Evolutionary conservation across 2,113 vertebrate genomes (phyloP), one percentile per base, ranked within the genome.

Genomic region (Sinocyclocheilus anshuiensis): DNA sequence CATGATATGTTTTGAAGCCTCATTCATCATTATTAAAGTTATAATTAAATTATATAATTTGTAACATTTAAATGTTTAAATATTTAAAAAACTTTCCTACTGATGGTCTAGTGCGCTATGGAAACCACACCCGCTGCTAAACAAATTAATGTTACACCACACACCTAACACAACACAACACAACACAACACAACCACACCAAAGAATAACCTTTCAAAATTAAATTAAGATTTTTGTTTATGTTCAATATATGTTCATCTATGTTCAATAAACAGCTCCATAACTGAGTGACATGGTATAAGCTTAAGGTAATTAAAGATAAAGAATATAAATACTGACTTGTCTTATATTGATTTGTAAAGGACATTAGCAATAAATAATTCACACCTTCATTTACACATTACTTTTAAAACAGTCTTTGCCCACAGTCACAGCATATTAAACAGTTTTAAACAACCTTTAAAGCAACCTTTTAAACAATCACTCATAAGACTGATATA

Each of bases 131-230:
- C 81, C 10, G 0, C 3, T 36, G 63, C 26, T 53, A 53, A 82
- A 69, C 61, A 53, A 82, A 82, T 82, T 2, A 71, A 82, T 4
- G 42, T 69, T 24, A 18, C 42, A 26, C 59, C 59, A 71, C 63
- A 82, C 59, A 48, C 4, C 36, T n/a, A n/a, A n/a, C n/a, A n/a
- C n/a, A n/a, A n/a, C n/a, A n/a, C n/a, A n/a, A n/a, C n/a, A n/a
- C 24, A 63, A 48, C 24, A 48, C 45, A 79, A n/a, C 18, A 80
- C 57, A 63, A 24, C 36, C 24, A 67, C 63, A 71, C 26, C 81
- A 82, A 71, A 48, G 65, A 65, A 26, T 65, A 63, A 81, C 36
- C 15, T 81, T 63, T 45, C 15, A 81, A 81, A 81, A 65, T n/a
- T 80, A 61, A 16, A 42, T 79, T 22, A 59, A 33, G 10, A 13